Base-by-base conservation (phyloP, 2,888 invertebrate genomes). In the Andrena praecox region DNA sequence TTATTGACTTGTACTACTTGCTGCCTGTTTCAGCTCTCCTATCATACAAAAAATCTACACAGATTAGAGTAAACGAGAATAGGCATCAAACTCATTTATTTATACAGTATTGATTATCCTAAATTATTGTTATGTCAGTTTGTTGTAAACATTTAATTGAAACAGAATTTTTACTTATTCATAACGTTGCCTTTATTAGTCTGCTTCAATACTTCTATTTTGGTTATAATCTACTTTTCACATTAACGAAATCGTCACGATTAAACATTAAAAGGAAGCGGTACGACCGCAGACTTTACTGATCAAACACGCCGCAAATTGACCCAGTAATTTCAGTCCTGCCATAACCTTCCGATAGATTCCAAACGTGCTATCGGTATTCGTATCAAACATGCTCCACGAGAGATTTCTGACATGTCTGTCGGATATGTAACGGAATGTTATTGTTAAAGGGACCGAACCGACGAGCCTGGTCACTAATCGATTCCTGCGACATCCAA, bases 281-380 rank as follows among this genome's bases (percentile, higher is more conserved):
- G 3, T 35, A 33, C 35, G 10, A 6, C n/a, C 33, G 20, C 31
- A 54, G 48, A 66, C 66, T 66, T 77, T 62, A 52, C 50, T 68
- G 60, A 52, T 66, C 76, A 67, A 70, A 66, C 59, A 24, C 54
- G 42, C 76, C 66, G 12, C 76, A 80, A 66, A 68, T 66, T 70
- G 69, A 76, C 70, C 71, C 56, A 76, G 54, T 67, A 66, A 80
- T 80, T 71, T 76, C 71, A 67, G 33, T 60, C 66, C 27, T 62
- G 8, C 33, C 62, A 33, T 63, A 72, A 71, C 48, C 71, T 78
- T 69, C 69, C 69, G n/a, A 60, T 67, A 78, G 54, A 81, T 81
- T 81, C 81, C 78, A 64, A 64, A 60, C 64, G 24, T 24, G 12
- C 20, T 81, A 74, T 66, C 69, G 78, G 72, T 69, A 73, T 70